phyloP scores from a whole-genome alignment of 2,113 vertebrate species.

The Laterallus jamaicensis region DNA sequence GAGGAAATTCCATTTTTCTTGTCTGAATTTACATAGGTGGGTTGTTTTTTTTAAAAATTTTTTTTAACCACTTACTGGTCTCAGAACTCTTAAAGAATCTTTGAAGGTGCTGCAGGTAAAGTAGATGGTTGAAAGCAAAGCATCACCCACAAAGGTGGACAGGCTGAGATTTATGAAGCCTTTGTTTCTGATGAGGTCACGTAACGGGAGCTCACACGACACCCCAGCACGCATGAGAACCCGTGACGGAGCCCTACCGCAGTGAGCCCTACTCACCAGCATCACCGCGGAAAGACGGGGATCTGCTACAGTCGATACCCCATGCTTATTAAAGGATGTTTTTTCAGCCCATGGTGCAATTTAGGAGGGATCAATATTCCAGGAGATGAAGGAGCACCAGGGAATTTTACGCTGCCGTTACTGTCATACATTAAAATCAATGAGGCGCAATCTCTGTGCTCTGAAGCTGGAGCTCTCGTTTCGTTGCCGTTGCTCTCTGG shows the following conservation, averaged over 20 bases:
- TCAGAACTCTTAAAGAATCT: neutral
- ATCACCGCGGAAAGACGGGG: neutral
- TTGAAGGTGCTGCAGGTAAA: neutral
- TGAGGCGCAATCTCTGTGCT: constrained; percentile 65
- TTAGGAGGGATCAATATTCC: constrained; percentile 33
- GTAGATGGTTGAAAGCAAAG: neutral
- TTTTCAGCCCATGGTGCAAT: neutral
- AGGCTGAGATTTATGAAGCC: neutral
- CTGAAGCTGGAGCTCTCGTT: constrained; percentile 37
- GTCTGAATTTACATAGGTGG: neutral
- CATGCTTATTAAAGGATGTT: neutral
- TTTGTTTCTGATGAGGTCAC: neutral
- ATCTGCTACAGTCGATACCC: neutral
- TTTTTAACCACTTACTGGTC: neutral
- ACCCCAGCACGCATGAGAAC: neutral
- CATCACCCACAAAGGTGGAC: accelerated
- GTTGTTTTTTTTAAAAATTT: neutral
- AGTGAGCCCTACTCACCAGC: neutral
- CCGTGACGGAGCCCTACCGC: neutral
- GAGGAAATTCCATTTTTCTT: neutral
- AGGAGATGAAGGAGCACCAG: constrained; percentile 24
- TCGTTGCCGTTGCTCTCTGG: neutral
- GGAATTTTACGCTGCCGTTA: constrained; percentile 68
- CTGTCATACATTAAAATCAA: constrained; percentile 67
- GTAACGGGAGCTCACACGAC: neutral